Evolutionary conservation across 2,797 vertebrate genomes (phyloP), one percentile per base, ranked within the genome.

Genomic region (Paedocypris micromegethes): DNA sequence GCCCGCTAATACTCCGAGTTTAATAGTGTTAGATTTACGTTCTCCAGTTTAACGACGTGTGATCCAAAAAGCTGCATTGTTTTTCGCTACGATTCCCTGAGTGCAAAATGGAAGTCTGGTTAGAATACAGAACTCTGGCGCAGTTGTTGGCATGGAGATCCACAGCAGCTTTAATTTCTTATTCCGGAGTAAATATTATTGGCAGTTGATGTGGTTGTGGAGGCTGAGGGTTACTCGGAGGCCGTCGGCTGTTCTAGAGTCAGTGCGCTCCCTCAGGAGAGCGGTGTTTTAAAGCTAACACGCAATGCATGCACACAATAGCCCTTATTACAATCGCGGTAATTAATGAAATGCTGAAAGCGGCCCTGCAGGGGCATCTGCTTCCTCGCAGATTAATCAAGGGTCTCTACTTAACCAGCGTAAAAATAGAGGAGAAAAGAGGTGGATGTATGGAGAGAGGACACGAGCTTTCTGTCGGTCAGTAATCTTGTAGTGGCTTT

Each of bases 281-380:
- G 65, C 58, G 9, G 51, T 66, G 68, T 77, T 81, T 81, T 76
- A 77, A 79, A 75, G 77, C 72, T 72, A 73, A 73, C 75, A 73
- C 62, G 62, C 68, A 43, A 71, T 76, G 77, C 78, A 76, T 37
- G 66, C 65, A 75, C 82, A 84, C 83, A 85, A 75, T 85, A 81
- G 79, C 78, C 58, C 64, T 86, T 88, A 87, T 87, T 87, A 86
- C 84, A 83, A 79, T 79, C 76, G 72, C 75, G 83, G 86, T 89
- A 90, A 90, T 89, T 89, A 90, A 89, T 88, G 87, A 83, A 84
- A 83, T 72, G 81, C 86, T 88, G 84, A 87, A 87, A 88, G 85
- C 78, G 83, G 85, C 80, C 59, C 85, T 79, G 80, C 82, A 64
- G 88, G 86, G 87, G 87, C 84, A 84, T 86, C 84, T 86, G 86